A percentile compares a stretch with the other conserved stretches of the same genome.
Conservation (phyloP, 2,797 vertebrate genomes). For the Sebastes miniatus region DNA sequence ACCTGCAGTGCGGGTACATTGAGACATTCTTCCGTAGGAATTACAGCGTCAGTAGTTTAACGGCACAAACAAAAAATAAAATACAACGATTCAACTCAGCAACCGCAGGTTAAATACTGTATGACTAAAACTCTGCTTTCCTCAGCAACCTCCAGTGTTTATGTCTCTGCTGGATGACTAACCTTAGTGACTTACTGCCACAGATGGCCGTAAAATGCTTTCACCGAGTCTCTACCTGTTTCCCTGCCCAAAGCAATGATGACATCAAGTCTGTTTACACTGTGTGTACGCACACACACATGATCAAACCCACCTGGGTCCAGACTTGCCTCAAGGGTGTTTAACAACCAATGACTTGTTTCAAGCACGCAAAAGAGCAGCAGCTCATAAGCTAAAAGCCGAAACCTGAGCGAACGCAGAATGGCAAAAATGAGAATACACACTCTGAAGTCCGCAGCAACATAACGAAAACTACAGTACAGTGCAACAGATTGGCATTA, state of each 20-base stretch:
- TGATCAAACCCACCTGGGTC: constrained; percentile 18
- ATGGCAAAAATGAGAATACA: not conserved
- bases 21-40: not conserved
- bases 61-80: not conserved
- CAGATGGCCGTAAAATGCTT: constrained; percentile 26
- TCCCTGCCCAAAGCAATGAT: constrained; percentile 13
- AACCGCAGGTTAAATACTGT: not conserved
- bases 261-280: constrained; percentile 39
- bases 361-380: not conserved
- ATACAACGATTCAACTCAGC: not conserved
- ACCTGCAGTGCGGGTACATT: not conserved
- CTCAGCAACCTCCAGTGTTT: constrained; percentile 44
- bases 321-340: constrained; percentile 14
- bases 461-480: not conserved
- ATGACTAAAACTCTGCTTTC: constrained; percentile 24
- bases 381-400: not conserved
- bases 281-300: not conserved
- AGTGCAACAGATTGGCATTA: not conserved
- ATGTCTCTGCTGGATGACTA: constrained; percentile 29
- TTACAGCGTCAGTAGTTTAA: not conserved
- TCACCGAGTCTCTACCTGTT: constrained; percentile 38
- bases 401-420: not conserved
- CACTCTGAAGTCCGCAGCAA: not conserved
- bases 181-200: not conserved
- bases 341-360: constrained; percentile 7